Evolutionary conservation across 2,888 invertebrate species (phyloP), one percentile per base, ranked within the genome.

Genomic region (Blastobasis adustella): DNA sequence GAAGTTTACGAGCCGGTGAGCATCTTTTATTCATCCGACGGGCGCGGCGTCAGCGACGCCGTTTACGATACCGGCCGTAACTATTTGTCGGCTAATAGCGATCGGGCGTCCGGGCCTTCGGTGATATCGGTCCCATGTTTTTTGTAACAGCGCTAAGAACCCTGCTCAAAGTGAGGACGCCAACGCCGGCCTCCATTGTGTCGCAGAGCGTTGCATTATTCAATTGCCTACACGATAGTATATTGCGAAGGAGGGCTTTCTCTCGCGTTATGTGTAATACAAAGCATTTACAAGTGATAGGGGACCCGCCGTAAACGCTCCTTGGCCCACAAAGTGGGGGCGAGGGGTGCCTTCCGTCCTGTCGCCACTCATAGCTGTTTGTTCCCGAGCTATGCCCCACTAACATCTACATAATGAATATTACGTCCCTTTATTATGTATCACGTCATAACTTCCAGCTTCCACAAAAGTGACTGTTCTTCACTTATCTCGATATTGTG

Each of bases 221-320:
- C 73, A 74, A 73, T 75, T 69, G 73, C 63, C 63, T 65, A 66
- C 65, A 63, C 61, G 61, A 60, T 68, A 61, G 59, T 65, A 58
- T 63, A 66, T 63, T 61, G 58, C 53, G 52, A 56, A 54, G 50
- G 55, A 54, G 55, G 59, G 55, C 49, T 60, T 60, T 60, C 60
- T 60, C 58, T 58, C 62, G 50, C 58, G 61, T 60, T 62, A 59
- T 60, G 61, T 70, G 65, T 62, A 60, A 62, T 61, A 68, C 70
- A 75, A 70, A 71, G 66, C 71, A 64, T 71, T 71, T 68, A 71
- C 70, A 71, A 72, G 70, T 69, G 69, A 75, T 71, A 69, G 62
- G 66, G 66, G 66, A 64, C 65, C 61, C 63, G 61, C 59, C 58
- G 56, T 66, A 67, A 69, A 67, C 62, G 61, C 54, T 63, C 54